Conservation (phyloP, 2,797 vertebrate species). For the Trachops cirrhosus region DNA sequence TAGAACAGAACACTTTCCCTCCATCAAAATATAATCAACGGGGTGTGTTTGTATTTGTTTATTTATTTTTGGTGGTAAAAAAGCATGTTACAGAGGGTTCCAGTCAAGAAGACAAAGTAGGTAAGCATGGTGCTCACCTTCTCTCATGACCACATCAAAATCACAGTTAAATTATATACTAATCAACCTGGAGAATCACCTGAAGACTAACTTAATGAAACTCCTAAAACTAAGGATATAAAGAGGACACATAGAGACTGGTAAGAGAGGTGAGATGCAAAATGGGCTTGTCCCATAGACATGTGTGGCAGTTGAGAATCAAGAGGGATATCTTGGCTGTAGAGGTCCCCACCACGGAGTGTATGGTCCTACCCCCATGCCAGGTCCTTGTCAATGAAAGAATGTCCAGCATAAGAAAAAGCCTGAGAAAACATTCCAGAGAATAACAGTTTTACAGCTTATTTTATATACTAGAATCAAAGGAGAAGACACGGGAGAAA, state of each 20-base stretch:
- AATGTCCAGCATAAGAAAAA: not conserved
- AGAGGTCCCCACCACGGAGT: not conserved
- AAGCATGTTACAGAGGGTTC: not conserved
- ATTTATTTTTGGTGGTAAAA: not conserved
- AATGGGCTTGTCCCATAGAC: not conserved
- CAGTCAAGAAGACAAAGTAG: not conserved
- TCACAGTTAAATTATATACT: not conserved
- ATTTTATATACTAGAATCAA: not conserved
- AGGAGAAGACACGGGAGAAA: not conserved
- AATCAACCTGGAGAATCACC: not conserved
- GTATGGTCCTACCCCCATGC: too few species aligned
- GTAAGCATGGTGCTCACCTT: not conserved
- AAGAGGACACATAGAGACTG: not conserved
- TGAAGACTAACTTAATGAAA: not conserved
- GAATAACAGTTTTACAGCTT: not conserved
- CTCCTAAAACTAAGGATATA: not conserved
- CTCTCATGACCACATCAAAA: not conserved
- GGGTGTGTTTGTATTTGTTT: not conserved
- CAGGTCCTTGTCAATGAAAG: not conserved
- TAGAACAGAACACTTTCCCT: not conserved
- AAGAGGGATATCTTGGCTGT: not conserved
- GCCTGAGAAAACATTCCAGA: not conserved
- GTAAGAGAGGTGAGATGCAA: not conserved
- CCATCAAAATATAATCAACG: not conserved
- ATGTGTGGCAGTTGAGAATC: not conserved